Evolutionary conservation across 1,140 invertebrate species (phyloP).

Genomic region (Apis laboriosa): DNA sequence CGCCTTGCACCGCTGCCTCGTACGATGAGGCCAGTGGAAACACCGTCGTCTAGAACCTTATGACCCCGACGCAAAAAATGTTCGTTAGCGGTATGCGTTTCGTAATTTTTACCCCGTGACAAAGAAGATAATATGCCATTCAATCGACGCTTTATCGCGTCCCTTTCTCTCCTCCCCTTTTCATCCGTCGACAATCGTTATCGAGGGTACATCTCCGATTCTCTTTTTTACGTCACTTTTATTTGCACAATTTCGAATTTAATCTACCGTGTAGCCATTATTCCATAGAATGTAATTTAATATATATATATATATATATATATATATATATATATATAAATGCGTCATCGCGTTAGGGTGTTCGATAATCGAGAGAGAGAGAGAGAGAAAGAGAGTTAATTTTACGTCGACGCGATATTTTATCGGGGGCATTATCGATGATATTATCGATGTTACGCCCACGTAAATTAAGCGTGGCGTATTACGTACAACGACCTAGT

Average conservation of each 20-base stretch:
- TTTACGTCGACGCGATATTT: constrained; percentile 16
- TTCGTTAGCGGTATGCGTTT: constrained; percentile 21
- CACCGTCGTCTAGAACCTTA: not conserved
- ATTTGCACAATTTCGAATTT: too few relatives aligned
- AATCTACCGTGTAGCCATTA: too few relatives aligned
- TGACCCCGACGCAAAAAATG: constrained; percentile 18
- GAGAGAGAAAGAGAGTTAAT: not conserved
- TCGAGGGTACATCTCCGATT: too few relatives aligned
- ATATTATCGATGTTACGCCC: constrained; percentile 12
- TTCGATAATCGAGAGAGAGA: too few relatives aligned
- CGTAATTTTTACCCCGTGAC: constrained; percentile 26
- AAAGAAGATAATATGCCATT: constrained; percentile 34
- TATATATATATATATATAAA: not conserved
- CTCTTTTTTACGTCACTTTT: too few relatives aligned
- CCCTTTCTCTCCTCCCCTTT: not conserved
- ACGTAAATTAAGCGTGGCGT: not conserved
- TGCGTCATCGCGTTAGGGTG: not conserved
- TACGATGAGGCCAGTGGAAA: constrained; percentile 9
- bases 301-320: too few relatives aligned
- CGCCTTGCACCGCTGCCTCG: constrained; percentile 1
- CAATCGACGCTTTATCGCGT: constrained; percentile 37
- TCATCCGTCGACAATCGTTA: not conserved
- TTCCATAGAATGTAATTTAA: too few relatives aligned
- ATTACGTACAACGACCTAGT: constrained; percentile 5
- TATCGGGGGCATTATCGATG: constrained; percentile 28